These are phyloP conservation scores for Clamator glandarius DNA, from an alignment of 2,797 vertebrate genomes.

Conservation along the genomic window DNA sequence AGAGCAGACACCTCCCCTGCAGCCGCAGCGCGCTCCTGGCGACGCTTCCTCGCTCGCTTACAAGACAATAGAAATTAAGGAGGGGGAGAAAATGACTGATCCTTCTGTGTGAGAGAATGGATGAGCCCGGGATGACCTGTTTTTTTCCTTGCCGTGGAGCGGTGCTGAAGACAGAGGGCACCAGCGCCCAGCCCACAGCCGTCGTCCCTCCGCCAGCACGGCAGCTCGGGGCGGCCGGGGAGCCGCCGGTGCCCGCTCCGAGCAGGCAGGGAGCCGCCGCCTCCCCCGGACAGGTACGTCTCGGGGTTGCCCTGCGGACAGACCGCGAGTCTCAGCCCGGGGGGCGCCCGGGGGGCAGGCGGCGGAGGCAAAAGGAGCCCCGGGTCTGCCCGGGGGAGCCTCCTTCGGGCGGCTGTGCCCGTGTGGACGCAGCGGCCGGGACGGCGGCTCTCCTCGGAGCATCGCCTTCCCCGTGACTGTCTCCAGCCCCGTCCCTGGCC, in stretches of 20 bases:
- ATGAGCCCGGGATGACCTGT: conserved; percentile 86
- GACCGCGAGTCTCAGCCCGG: background rate
- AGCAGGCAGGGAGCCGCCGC: conserved; percentile 75
- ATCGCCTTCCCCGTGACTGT: background rate
- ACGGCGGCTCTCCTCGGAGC: background rate
- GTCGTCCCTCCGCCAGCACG: conserved; percentile 71
- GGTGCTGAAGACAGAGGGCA: conserved; percentile 89
- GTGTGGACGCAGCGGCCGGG: background rate
- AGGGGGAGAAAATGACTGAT: conserved; percentile 50
- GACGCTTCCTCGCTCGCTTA: background rate
- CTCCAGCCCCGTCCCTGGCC: background rate
- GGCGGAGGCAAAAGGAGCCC: background rate
- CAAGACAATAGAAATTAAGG: conserved; percentile 28
- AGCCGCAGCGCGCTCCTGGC: background rate
- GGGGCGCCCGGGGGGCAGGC: background rate
- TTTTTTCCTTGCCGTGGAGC: conserved; percentile 87
- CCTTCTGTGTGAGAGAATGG: conserved; percentile 73
- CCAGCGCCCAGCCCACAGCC: conserved; percentile 82
- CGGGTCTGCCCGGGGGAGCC: background rate
- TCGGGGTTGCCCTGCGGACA: conserved; percentile 11
- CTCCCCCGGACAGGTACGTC: conserved; percentile 83
- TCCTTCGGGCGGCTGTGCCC: conserved; percentile 3
- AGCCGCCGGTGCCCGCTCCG: conserved; percentile 73
- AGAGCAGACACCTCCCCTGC: background rate
- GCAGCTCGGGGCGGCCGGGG: conserved; percentile 80